These are phyloP conservation scores for Nemurella pictetii DNA, from an alignment of 2,888 invertebrate species.

Conservation along the genomic window DNA sequence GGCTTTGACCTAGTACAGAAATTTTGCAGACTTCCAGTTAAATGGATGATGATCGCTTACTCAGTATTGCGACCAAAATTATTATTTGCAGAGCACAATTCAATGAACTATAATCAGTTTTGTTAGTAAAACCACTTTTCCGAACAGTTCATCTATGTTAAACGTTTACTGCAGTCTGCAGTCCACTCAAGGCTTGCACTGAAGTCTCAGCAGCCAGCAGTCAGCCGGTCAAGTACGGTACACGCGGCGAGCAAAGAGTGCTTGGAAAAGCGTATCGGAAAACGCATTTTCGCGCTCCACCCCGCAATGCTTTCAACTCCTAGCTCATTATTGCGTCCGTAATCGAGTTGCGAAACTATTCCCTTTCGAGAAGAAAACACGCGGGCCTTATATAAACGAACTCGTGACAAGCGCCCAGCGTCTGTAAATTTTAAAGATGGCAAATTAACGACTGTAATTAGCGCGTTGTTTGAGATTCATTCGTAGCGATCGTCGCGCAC, in stretches of 20 bases:
- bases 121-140: too few relatives aligned
- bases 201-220: too few relatives aligned
- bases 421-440: not conserved
- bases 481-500: not conserved
- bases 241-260: not conserved
- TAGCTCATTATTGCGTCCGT: not conserved
- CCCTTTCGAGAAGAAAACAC: not conserved
- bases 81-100: too few relatives aligned
- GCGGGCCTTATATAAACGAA: not conserved
- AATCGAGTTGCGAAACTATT: not conserved
- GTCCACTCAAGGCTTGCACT: too few relatives aligned
- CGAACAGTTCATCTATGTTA: too few relatives aligned
- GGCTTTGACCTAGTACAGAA: too few relatives aligned
- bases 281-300: not conserved
- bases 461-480: not conserved
- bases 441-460: not conserved
- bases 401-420: not conserved
- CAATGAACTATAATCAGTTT: too few relatives aligned
- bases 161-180: too few relatives aligned
- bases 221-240: not conserved
- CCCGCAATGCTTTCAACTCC: not conserved
- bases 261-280: not conserved
- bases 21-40: too few relatives aligned
- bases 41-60: too few relatives aligned
- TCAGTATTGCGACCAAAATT: too few relatives aligned